These are phyloP conservation scores for Seriola aureovittata DNA, from an alignment of 2,113 vertebrate genomes.

Conservation along the genomic window DNA sequence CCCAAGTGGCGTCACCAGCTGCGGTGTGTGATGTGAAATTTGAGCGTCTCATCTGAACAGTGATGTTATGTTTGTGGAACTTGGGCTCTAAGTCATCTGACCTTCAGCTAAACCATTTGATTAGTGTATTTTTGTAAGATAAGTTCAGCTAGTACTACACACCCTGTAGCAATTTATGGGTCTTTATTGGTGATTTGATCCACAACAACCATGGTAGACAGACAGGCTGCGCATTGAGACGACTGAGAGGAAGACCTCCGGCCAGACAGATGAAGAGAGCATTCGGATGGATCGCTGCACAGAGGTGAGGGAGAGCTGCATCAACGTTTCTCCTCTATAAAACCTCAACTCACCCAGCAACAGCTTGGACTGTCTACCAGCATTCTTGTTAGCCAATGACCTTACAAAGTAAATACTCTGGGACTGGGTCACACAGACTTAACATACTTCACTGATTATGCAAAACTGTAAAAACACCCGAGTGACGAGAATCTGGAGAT, in stretches of 20 bases:
- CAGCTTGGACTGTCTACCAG: slow-evolving; percentile 10
- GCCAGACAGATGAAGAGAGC: not conserved
- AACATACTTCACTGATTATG: slow-evolving; percentile 26
- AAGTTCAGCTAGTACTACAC: not conserved
- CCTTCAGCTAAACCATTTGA: slow-evolving; percentile 7
- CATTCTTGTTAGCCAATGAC: slow-evolving; percentile 39
- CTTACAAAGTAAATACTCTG: slow-evolving; percentile 42
- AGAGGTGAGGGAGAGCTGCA: slow-evolving; percentile 13
- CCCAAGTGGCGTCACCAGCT: slow-evolving; percentile 16
- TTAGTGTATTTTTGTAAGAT: slow-evolving; percentile 40
- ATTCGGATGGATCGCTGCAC: slow-evolving; percentile 8
- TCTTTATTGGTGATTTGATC: not conserved
- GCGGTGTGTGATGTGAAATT: slow-evolving; percentile 8
- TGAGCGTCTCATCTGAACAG: slow-evolving; percentile 29
- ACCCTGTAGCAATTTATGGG: not conserved
- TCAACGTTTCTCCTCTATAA: not conserved
- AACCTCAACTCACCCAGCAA: slow-evolving; percentile 3
- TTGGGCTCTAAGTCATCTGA: slow-evolving; percentile 14
- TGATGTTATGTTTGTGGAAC: slow-evolving; percentile 38
- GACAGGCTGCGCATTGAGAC: not conserved
- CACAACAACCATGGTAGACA: not conserved
- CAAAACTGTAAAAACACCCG: slow-evolving; percentile 1
- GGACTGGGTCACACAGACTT: slow-evolving; percentile 45
- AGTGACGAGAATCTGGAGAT: not conserved
- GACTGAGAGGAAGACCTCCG: not conserved